Evolutionary conservation across 2,797 vertebrate genomes (phyloP).

Genomic region (Fratercula arctica): DNA sequence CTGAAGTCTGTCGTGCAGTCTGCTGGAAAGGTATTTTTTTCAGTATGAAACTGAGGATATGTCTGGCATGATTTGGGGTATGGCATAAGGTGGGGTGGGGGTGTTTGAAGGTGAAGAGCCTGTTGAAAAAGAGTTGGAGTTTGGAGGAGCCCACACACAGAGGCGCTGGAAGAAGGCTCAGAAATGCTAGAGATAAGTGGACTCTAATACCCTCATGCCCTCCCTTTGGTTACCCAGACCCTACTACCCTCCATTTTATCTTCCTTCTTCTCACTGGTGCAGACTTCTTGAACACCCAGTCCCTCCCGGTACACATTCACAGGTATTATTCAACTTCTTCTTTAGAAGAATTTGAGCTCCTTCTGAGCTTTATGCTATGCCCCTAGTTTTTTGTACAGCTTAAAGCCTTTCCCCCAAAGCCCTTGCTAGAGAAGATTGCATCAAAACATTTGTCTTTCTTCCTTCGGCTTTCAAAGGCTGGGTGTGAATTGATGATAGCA

Average conservation of each 20-base stretch:
- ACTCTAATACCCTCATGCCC: not conserved
- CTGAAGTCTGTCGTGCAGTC: not conserved
- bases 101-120: not conserved
- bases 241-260: not conserved
- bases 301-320: not conserved
- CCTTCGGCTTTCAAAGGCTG: not conserved
- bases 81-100: not conserved
- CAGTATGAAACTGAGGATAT: not conserved
- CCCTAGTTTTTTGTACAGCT: not conserved
- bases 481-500: not conserved
- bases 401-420: not conserved
- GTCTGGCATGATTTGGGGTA: not conserved
- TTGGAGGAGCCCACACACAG: not conserved
- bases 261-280: not conserved
- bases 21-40: not conserved
- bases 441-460: conserved; percentile 26
- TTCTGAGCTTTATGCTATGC: not conserved
- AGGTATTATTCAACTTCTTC: not conserved
- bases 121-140: not conserved
- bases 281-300: not conserved
- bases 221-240: not conserved
- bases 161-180: not conserved
- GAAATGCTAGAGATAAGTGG: not conserved
- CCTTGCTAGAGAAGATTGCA: not conserved
- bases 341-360: not conserved